Conservation (phyloP, 2,797 vertebrate genomes). For the Cheracebus regulus region DNA sequence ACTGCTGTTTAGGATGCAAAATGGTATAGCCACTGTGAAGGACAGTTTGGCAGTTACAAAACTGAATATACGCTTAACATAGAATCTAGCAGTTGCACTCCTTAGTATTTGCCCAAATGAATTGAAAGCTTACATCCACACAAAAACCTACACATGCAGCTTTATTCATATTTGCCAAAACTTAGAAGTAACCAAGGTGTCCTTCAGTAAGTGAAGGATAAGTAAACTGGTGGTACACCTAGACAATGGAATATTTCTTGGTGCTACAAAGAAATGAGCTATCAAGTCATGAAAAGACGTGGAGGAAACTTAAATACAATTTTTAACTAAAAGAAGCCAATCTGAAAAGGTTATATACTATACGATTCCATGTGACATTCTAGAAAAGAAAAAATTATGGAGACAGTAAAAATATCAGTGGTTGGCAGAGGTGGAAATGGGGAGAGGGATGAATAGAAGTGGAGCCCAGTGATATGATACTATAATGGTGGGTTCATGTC, state of each 20-base stretch:
- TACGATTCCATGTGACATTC: not conserved
- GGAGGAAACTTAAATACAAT: not conserved
- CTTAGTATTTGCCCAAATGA: not conserved
- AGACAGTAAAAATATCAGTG: not conserved
- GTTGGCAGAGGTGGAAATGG: not conserved
- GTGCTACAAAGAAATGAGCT: not conserved
- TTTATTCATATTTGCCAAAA: not conserved
- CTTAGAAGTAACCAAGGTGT: not conserved
- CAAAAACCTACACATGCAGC: not conserved
- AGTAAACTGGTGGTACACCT: not conserved
- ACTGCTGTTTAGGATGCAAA: not conserved
- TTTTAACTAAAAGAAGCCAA: not conserved
- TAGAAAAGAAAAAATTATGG: not conserved
- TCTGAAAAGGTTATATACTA: not conserved
- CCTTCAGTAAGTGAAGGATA: not conserved
- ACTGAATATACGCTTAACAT: not conserved
- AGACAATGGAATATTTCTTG: not conserved
- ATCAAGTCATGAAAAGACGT: not conserved
- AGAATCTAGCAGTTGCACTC: not conserved
- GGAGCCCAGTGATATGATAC: not conserved
- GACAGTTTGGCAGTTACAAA: not conserved
- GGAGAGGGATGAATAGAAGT: not conserved
- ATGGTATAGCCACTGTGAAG: not conserved
- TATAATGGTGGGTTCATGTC: not conserved
- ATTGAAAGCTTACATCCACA: not conserved